Base-by-base conservation (phyloP, 2,888 invertebrate species). In the Sarcophaga variegata region DNA sequence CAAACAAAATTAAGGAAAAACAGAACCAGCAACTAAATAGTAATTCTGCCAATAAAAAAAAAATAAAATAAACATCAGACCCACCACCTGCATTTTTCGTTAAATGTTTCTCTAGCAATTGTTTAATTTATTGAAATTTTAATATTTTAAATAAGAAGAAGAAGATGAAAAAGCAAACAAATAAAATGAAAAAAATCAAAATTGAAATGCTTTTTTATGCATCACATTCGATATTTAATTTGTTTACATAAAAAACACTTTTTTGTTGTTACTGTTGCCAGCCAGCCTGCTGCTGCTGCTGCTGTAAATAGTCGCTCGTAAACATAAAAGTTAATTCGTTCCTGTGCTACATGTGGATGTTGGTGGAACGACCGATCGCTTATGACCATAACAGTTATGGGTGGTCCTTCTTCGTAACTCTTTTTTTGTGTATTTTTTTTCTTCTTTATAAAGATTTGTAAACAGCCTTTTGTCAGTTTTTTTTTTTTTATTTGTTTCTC, bases 361-460 rank as follows among this genome's bases (percentile, higher is more conserved):
- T 37, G 8, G 37, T 37, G 37, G 37, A 25, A 75, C 62, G 5
- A 54, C 62, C 49, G 22, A 63, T 63, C 37, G 66, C 59, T 25
- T 64, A 66, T 25, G 64, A 49, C 66, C 77, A 27, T 12, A 11
- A 54, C 45, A 6, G n/a, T 22, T 63, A 45, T 79, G 87, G 84
- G 87, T 87, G 87, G 87, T 84, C 87, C 83, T 86, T 72, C 72
- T 64, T 49, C 22, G 10, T 5, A 54, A 12, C 11, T 54, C 62
- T 63, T 49, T 49, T 37, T 67, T 45, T 80, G 22, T 47, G 27
- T 27, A 27, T 25, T 25, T 25, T 25, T 25, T 25, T 25, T 2
- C 25, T 25, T 2, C 25, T 25, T 0, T 64, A 54, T 54, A 17
- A 49, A n/a, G 63, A 54, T 78, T 67, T 67, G 49, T 60, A 83